Conservation (phyloP, 2,113 vertebrate genomes). For the Saguinus imperator region DNA sequence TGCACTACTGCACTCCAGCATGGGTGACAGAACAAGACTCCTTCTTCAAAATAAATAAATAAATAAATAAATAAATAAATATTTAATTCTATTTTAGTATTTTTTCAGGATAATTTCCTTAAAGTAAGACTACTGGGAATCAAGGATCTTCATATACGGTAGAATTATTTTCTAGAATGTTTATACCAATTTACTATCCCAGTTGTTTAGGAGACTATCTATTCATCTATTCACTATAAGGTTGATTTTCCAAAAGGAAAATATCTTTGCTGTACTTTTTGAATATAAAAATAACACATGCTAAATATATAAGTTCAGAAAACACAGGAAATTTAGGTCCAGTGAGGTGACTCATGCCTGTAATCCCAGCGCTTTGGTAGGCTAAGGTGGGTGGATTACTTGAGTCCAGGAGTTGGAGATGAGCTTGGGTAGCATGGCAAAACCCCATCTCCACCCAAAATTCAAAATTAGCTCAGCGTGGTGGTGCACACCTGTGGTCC, state of each 20-base stretch:
- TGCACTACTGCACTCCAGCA: no score
- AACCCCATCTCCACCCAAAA: no score
- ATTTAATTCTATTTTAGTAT: neutral
- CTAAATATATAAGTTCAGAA: neutral
- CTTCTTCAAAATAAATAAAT: no score
- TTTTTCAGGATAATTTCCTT: neutral
- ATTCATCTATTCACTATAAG: neutral
- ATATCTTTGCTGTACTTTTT: neutral
- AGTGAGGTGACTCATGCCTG: no score
- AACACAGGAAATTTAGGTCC: neutral
- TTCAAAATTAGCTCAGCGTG: no score
- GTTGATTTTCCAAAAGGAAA: conserved; percentile 31
- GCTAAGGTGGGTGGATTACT: no score
- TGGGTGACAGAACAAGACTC: no score
- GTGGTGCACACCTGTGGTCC: no score
- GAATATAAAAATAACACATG: neutral
- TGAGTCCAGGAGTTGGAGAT: no score
- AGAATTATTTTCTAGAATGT: conserved; percentile 7
- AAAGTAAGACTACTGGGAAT: neutral
- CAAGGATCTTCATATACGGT: neutral
- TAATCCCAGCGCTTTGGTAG: no score
- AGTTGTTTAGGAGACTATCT: neutral
- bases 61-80: no score
- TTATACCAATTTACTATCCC: neutral
- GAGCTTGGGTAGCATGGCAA: no score